These are phyloP conservation scores for Neosilurus mollespiculum DNA, from an alignment of 2,797 vertebrate species.

Conservation along the genomic window DNA sequence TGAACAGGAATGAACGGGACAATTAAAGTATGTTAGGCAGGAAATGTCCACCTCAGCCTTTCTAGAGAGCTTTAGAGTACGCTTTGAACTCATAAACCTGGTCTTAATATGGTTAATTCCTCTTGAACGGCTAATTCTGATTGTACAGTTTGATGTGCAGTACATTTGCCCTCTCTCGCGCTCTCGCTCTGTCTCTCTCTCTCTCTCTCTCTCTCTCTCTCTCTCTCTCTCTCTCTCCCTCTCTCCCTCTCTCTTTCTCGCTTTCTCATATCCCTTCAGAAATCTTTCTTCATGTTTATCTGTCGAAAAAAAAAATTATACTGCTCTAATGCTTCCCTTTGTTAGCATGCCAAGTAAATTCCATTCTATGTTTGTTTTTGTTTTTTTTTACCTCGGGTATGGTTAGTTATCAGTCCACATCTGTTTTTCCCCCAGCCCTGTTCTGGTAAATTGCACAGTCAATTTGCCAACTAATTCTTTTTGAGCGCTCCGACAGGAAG, in stretches of 20 bases:
- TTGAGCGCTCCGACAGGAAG: constrained; percentile 9
- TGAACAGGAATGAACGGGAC: constrained; percentile 6
- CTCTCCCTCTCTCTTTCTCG: not conserved
- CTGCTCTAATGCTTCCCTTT: constrained; percentile 73
- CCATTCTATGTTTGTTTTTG: constrained; percentile 69
- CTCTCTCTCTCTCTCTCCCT: not conserved
- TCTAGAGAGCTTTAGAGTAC: constrained; percentile 4
- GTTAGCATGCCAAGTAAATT: constrained; percentile 77
- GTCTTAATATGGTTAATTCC: constrained; percentile 44
- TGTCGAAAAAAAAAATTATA: constrained; percentile 64
- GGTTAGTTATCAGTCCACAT: constrained; percentile 13
- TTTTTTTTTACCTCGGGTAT: constrained; percentile 51
- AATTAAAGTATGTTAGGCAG: constrained; percentile 18
- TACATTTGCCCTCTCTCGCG: constrained; percentile 26
- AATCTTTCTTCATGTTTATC: constrained; percentile 69
- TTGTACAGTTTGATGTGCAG: constrained; percentile 55
- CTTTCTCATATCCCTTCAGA: constrained; percentile 45
- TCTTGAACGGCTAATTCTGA: constrained; percentile 20
- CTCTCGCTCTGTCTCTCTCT: not conserved
- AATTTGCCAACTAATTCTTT: constrained; percentile 37
- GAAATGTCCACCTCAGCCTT: constrained; percentile 15
- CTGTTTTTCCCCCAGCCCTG: constrained; percentile 48
- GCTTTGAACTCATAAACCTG: constrained; percentile 12
- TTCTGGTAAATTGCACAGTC: constrained; percentile 21
- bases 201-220: not conserved